A percentile compares a stretch with the other conserved stretches of the same genome.
phyloP scores from a whole-genome alignment of 2,113 vertebrate genomes.

The Plestiodon gilberti region DNA sequence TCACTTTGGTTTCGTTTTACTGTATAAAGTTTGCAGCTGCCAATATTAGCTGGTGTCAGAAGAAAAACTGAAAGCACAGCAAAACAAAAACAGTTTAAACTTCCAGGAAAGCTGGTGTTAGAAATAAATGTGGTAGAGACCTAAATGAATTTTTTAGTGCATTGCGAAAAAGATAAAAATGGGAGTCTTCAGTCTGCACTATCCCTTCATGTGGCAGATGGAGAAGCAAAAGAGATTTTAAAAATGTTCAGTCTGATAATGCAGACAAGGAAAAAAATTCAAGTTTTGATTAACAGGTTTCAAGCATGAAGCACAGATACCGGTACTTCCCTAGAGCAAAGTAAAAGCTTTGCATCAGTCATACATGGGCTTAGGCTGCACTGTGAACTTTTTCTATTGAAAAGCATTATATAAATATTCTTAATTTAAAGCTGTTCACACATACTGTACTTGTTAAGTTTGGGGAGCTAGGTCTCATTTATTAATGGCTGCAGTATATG shows the following conservation, averaged over 20 bases:
- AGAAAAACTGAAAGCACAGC: neutral
- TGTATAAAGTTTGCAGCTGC: neutral
- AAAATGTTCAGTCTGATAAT: neutral
- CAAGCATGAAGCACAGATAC: neutral
- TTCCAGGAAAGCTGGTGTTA: neutral
- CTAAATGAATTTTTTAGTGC: no score
- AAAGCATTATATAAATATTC: no score
- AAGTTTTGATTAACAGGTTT: neutral
- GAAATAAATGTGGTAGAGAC: neutral
- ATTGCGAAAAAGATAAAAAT: no score
- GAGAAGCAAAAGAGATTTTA: neutral
- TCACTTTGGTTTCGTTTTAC: neutral
- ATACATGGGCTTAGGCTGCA: neutral
- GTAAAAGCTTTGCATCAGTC: neutral
- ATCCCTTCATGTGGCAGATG: neutral
- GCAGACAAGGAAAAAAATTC: neutral
- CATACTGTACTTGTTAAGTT: neutral
- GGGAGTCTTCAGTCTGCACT: neutral
- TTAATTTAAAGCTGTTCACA: neutral
- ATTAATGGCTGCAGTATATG: neutral
- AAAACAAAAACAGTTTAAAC: no score
- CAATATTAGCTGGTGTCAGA: neutral
- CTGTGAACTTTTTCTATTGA: no score
- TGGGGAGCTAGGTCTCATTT: neutral
- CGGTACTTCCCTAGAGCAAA: no score